A percentile compares a stretch with the other conserved stretches of the same genome.
Evolutionary conservation across 2,888 invertebrate species (phyloP).

Genomic region (Coelinius sp.): DNA sequence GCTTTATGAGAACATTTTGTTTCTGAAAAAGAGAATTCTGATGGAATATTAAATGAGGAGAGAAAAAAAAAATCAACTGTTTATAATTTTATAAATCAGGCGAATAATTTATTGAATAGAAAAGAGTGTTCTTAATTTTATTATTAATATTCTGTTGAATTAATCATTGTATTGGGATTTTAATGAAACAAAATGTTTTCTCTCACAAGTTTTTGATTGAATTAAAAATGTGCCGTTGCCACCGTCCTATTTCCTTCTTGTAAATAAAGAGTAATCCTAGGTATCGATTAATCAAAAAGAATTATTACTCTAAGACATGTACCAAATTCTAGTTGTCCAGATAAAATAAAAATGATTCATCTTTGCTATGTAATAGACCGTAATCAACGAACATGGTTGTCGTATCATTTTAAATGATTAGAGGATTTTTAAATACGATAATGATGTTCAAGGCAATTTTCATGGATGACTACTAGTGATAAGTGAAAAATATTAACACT

Average conservation of each 20-base stretch:
- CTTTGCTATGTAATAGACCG: slow-evolving; percentile 38
- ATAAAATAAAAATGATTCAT: slow-evolving; percentile 39
- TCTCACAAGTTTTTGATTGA: slow-evolving; percentile 35
- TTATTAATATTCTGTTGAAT: background rate
- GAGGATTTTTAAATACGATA: slow-evolving; percentile 28
- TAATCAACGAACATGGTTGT: slow-evolving; percentile 17
- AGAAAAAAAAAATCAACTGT: background rate
- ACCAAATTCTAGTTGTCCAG: slow-evolving; percentile 45
- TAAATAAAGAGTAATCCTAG: slow-evolving; percentile 39
- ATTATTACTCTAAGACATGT: slow-evolving; percentile 39
- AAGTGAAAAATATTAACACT: slow-evolving; percentile 29
- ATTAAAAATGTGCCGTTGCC: slow-evolving; percentile 38
- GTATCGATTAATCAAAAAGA: slow-evolving; percentile 2
- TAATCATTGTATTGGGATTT: background rate
- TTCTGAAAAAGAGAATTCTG: background rate
- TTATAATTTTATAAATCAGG: background rate
- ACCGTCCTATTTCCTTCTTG: slow-evolving; percentile 52
- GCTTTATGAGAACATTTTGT: background rate
- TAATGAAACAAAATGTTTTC: slow-evolving; percentile 18
- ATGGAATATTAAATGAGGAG: background rate
- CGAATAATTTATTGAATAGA: background rate
- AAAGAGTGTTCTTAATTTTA: background rate
- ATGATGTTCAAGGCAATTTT: slow-evolving; percentile 25
- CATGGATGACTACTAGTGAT: slow-evolving; percentile 30
- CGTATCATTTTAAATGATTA: slow-evolving; percentile 23